A percentile compares a stretch with the other conserved stretches of the same genome.
phyloP scores from a whole-genome alignment of 2,113 vertebrate genomes.

The Noturus placidus region DNA sequence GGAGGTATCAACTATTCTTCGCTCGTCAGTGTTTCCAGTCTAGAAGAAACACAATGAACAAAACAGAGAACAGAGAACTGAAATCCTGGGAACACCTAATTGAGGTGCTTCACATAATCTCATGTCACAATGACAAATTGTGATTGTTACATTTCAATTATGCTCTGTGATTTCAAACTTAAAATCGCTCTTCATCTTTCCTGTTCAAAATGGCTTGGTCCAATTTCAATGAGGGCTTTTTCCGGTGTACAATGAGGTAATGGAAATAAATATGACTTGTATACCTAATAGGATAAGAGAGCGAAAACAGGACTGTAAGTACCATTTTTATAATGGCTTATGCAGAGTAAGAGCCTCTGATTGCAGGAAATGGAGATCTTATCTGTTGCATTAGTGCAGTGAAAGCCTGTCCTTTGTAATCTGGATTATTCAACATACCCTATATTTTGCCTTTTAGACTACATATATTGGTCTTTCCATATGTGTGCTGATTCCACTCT shows the following conservation, averaged over 20 bases:
- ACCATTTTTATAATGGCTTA: slow-evolving; percentile 56
- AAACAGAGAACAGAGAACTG: not conserved
- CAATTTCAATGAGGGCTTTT: slow-evolving; percentile 48
- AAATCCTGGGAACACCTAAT: slow-evolving; percentile 28
- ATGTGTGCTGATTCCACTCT: slow-evolving; percentile 35
- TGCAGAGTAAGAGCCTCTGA: slow-evolving; percentile 54
- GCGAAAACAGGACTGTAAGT: slow-evolving; percentile 55
- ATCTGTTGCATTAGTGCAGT: slow-evolving; percentile 51
- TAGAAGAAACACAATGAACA: not conserved
- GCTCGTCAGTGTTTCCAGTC: not conserved
- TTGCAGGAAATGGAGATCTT: slow-evolving; percentile 59
- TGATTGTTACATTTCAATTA: slow-evolving; percentile 47
- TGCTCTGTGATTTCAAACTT: slow-evolving; percentile 37
- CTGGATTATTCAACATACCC: slow-evolving; percentile 56
- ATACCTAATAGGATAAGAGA: slow-evolving; percentile 52
- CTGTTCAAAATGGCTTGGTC: slow-evolving; percentile 38
- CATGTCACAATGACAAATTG: slow-evolving; percentile 42
- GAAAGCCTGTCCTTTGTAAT: slow-evolving; percentile 49
- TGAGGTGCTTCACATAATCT: slow-evolving; percentile 30
- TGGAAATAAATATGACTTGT: slow-evolving; percentile 58
- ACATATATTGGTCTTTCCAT: slow-evolving; percentile 48
- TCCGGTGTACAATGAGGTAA: slow-evolving; percentile 52
- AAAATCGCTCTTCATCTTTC: slow-evolving; percentile 43
- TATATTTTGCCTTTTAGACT: slow-evolving; percentile 51
- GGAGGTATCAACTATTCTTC: not conserved